phyloP scores from a whole-genome alignment of 2,797 vertebrate genomes.

The Cuculus canorus region DNA sequence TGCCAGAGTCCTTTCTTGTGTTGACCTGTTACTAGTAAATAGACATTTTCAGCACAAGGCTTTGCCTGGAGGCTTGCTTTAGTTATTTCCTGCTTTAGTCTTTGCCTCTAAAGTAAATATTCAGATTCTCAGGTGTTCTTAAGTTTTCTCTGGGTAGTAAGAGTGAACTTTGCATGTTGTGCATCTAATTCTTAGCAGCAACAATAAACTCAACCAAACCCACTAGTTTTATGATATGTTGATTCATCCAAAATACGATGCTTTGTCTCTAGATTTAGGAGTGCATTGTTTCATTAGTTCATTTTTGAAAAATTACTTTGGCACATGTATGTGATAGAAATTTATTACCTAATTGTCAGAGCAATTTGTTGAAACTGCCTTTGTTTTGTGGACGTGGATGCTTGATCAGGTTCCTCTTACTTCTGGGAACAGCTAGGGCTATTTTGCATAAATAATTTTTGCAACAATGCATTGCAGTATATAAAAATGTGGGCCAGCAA shows the following conservation, averaged over 20 bases:
- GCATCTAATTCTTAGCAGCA: background rate
- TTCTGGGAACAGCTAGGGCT: background rate
- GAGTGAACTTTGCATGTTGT: background rate
- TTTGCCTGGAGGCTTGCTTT: background rate
- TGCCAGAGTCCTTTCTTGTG: background rate
- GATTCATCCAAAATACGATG: background rate
- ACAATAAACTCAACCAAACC: background rate
- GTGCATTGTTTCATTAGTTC: background rate
- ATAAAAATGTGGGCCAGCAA: background rate
- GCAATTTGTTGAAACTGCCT: background rate
- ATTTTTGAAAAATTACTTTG: background rate
- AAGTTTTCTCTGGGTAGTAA: background rate
- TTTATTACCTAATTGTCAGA: background rate
- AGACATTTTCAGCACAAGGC: background rate
- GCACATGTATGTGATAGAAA: background rate
- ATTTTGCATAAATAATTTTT: background rate
- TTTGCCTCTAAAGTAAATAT: background rate
- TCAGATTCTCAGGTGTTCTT: background rate
- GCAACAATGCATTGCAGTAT: background rate
- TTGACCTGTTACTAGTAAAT: background rate
- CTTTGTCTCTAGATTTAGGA: background rate
- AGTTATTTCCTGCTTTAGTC: background rate
- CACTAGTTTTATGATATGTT: background rate
- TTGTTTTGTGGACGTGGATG: background rate
- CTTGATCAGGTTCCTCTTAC: background rate